Conservation (phyloP, 2,888 invertebrate species). For the Agrotis segetum region DNA sequence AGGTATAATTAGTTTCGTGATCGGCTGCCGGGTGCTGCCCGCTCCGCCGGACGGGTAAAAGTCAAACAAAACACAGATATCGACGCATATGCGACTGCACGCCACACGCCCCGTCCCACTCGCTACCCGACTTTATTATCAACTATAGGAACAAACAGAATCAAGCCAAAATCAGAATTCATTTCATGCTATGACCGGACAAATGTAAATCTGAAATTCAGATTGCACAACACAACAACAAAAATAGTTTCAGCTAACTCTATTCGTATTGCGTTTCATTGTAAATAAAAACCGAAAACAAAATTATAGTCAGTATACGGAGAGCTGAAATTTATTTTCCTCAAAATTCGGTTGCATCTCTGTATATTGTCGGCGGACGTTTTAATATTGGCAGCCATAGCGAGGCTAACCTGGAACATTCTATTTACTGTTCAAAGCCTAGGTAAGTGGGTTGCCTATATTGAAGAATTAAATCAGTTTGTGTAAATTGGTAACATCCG, state of each 20-base stretch:
- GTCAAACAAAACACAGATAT: constrained; percentile 84
- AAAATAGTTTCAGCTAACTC: constrained; percentile 12
- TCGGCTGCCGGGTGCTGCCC: constrained; percentile 68
- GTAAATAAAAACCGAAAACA: constrained; percentile 38
- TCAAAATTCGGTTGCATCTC: constrained; percentile 26
- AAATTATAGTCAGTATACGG: constrained; percentile 10
- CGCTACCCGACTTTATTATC: constrained; percentile 51
- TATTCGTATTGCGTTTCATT: constrained; percentile 16
- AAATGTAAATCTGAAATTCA: constrained; percentile 39
- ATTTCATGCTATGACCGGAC: constrained; percentile 30
- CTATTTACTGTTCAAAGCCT: constrained; percentile 68
- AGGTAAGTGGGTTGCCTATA: constrained; percentile 53
- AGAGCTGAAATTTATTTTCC: constrained; percentile 37
- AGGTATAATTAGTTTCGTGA: constrained; percentile 87
- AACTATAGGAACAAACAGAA: constrained; percentile 40
- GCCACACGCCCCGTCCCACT: constrained; percentile 21
- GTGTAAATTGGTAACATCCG: constrained; percentile 84
- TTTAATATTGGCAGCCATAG: constrained; percentile 49
- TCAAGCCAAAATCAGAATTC: constrained; percentile 38
- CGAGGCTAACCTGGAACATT: constrained; percentile 41
- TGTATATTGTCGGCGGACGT: constrained; percentile 7
- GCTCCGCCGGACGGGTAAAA: constrained; percentile 73
- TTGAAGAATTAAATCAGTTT: constrained; percentile 81
- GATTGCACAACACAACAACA: constrained; percentile 33
- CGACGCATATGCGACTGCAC: constrained; percentile 68